Evolutionary conservation across 2,797 vertebrate genomes (phyloP), one percentile per base, ranked within the genome.

Genomic region (Schizopygopsis malacanthus): DNA sequence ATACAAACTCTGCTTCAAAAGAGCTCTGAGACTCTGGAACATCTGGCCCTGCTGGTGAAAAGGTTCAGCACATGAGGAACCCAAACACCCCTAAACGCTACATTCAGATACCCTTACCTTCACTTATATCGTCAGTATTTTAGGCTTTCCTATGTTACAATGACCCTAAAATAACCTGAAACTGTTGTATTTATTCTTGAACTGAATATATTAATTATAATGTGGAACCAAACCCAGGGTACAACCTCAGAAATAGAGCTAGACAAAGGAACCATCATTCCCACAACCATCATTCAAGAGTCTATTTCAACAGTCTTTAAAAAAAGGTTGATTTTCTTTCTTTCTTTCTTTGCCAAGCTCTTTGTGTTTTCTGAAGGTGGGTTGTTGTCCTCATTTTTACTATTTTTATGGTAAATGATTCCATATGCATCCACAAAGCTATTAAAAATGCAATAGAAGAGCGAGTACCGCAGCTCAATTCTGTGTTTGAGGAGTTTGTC

Each of bases 1-100:
- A 92, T 92, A 85, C 82, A 89, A 92, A 89, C 88, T 83, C 88
- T 81, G 88, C 86, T 81, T 41, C 91, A 89, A 91, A 91, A 90
- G 85, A 85, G 87, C 83, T 84, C 28, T 43, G 87, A 89, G 91
- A 90, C 88, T 92, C 87, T 93, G 93, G 94, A 91, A 92, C 84
- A 88, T 91, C 92, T 94, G 92, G 94, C 91, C 90, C 92, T 82
- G 86, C 92, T 90, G 93, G 93, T 93, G 92, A 92, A 92, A 94
- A 88, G 88, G 85, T 90, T 90, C 88, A 87, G 16, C 63, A 41
- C 22, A 67, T 4, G 78, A 89, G 85, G 88, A 81, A 82, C 80
- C 73, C 22, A 83, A 83, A 87, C 72, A 85, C 85, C 41, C 10
- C 12, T 39, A 25, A 67, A 78, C 3, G 1, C 5, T 52, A 54